These are phyloP conservation scores for Apogon talboti DNA, from an alignment of 2,797 vertebrate genomes.

Conservation along the genomic window DNA sequence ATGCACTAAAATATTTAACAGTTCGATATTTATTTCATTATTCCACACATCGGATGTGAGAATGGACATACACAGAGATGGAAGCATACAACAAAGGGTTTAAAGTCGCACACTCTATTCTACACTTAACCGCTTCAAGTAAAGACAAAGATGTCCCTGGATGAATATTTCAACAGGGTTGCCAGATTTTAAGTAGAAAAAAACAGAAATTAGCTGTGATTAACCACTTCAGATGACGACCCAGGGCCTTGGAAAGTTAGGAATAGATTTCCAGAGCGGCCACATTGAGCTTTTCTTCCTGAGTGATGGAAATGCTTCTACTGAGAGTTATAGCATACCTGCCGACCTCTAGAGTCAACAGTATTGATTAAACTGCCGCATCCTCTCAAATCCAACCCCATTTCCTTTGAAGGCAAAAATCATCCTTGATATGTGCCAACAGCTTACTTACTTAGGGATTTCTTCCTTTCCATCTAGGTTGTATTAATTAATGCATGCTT, in stretches of 20 bases:
- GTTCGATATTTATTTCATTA: constrained; percentile 81
- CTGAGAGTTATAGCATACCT: constrained; percentile 71
- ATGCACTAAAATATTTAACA: constrained; percentile 82
- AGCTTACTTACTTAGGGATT: constrained; percentile 83
- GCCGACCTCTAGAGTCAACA: constrained; percentile 74
- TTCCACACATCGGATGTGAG: constrained; percentile 75
- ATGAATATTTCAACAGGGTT: constrained; percentile 43
- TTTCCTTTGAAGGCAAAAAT: constrained; percentile 84
- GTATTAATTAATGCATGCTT: constrained; percentile 86
- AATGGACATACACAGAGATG: constrained; percentile 70
- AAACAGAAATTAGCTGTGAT: constrained; percentile 47
- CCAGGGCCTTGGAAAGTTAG: constrained; percentile 49
- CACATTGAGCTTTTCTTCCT: constrained; percentile 45
- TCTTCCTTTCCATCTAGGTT: constrained; percentile 84
- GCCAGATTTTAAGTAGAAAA: constrained; percentile 22
- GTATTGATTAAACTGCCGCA: constrained; percentile 79
- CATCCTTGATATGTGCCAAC: constrained; percentile 82
- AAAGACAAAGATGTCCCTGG: constrained; percentile 30
- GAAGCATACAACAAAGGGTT: constrained; percentile 68
- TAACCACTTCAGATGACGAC: constrained; percentile 46
- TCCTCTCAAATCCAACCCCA: constrained; percentile 80
- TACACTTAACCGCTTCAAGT: constrained; percentile 9
- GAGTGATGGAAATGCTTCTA: constrained; percentile 70
- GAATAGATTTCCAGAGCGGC: constrained; percentile 43
- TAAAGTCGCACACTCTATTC: constrained; percentile 39